Percentiles rank a stretch among this genome's conserved stretches.
Evolutionary conservation across 2,797 vertebrate genomes (phyloP).

Genomic region (Loriculus beryllinus): DNA sequence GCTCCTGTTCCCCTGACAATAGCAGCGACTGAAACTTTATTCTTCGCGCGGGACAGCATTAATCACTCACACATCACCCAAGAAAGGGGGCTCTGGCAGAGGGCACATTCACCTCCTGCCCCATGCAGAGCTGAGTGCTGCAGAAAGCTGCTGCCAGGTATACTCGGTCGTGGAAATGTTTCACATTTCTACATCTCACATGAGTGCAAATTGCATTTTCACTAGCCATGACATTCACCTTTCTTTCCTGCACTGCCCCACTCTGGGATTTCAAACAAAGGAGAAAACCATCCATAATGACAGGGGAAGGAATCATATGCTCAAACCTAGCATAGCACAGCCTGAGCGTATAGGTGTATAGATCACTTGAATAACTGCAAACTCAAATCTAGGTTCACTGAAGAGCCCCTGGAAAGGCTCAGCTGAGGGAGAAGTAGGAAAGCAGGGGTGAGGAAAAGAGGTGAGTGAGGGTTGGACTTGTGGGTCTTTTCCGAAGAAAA

Average conservation of each 20-base stretch:
- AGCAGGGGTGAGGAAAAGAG: neutral
- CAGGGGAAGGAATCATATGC: rapidly evolving
- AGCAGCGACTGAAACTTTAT: slow-evolving; percentile 29
- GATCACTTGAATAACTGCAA: neutral
- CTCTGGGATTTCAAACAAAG: neutral
- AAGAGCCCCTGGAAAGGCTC: neutral
- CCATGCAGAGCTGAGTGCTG: neutral
- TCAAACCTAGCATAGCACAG: rapidly evolving
- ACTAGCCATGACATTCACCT: neutral
- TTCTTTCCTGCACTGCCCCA: rapidly evolving
- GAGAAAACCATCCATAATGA: rapidly evolving
- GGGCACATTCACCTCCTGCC: neutral
- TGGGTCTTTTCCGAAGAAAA: neutral
- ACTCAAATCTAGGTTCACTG: rapidly evolving
- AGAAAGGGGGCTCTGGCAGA: neutral
- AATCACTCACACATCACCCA: neutral
- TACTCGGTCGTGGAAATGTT: neutral
- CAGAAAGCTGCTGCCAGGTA: neutral
- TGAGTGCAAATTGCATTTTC: neutral
- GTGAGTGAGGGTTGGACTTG: rapidly evolving
- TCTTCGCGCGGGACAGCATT: neutral
- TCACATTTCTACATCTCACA: neutral
- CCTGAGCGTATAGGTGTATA: neutral
- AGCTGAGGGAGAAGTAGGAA: neutral
- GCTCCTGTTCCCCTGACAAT: slow-evolving; percentile 40